Conservation (phyloP, 1,140 invertebrate genomes). For the Tachypleus tridentatus region DNA sequence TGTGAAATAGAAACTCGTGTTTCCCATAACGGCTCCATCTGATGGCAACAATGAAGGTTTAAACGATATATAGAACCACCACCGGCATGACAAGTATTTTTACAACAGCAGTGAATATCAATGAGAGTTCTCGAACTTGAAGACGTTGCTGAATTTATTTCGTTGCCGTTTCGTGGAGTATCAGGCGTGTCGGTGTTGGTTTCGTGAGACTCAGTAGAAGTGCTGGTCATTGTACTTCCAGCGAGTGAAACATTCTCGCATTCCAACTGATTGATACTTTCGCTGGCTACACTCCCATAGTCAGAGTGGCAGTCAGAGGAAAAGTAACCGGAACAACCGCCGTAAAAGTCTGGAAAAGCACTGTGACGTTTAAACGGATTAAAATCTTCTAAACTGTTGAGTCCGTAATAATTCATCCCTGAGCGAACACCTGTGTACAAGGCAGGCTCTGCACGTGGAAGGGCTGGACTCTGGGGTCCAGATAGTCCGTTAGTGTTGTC, state of each 20-base stretch:
- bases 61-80: conserved; percentile 7
- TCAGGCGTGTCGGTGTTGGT: too few relatives aligned
- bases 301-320: conserved; percentile 14
- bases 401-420: conserved; percentile 2
- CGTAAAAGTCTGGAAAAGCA: conserved; percentile 17
- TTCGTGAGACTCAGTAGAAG: too few relatives aligned
- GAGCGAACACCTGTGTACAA: conserved; percentile 11
- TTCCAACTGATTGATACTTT: too few relatives aligned
- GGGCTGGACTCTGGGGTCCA: conserved; percentile 7
- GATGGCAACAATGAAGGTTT: conserved; percentile 18
- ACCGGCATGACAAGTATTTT: too few relatives aligned
- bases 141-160: too few relatives aligned
- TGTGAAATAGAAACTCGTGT: conserved; percentile 3
- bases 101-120: conserved; percentile 8
- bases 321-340: conserved; percentile 7
- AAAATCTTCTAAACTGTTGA: conserved; percentile 13
- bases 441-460: conserved; percentile 13
- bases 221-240: too few relatives aligned
- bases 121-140: too few relatives aligned
- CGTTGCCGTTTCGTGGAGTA: too few relatives aligned
- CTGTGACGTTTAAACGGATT: conserved; percentile 5
- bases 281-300: conserved; percentile 11
- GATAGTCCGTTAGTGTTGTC: conserved; percentile 3
- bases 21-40: conserved; percentile 23
- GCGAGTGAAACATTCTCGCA: too few relatives aligned